Evolutionary conservation across 2,797 vertebrate species (phyloP), one percentile per base, ranked within the genome.

Genomic region (Spizella passerina): DNA sequence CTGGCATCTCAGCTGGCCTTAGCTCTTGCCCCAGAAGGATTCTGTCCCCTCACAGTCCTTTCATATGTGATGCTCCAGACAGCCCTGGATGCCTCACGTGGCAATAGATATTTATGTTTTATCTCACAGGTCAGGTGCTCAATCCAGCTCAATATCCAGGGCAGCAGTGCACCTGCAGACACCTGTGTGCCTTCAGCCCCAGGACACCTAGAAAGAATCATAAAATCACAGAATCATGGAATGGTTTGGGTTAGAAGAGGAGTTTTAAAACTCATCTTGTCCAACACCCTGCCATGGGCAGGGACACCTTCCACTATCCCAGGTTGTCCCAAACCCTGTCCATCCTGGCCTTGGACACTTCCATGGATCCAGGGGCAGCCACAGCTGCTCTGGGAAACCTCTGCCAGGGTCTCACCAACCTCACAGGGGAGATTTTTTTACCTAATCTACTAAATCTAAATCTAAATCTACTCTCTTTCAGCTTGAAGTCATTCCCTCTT

Each of bases 301-400:
- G 20, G 24, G 29, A 3, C 24, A 52, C 1, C 0, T 65, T 17
- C 16, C 44, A 26, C 38, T 26, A 1, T 3, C 3, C 14, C 44
- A 32, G 12, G 4, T 1, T 21, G 3, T 6, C 72, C 20, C 16
- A 65, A 57, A 5, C 5, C 11, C 27, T 0, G 0, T 30, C 16
- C 44, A 59, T 0, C 20, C 14, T 38, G 20, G 9, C 21, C 21
- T 44, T 26, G 32, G 11, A 7, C 20, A 22, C 6, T 44, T 0
- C 19, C 43, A 66, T 39, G 21, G 24, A 26, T 64, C 38, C 38
- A 39, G 20, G 8, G 6, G 8, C 6, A 39, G 29, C 4, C 24
- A 18, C 3, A 39, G 38, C 19, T 72, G 3, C 14, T 52, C 32
- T 52, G 16, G 16, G 29, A 0, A 72, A 0, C 12, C 29, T 32